phyloP scores from a whole-genome alignment of 2,797 vertebrate species.

The Champsocephalus esox region DNA sequence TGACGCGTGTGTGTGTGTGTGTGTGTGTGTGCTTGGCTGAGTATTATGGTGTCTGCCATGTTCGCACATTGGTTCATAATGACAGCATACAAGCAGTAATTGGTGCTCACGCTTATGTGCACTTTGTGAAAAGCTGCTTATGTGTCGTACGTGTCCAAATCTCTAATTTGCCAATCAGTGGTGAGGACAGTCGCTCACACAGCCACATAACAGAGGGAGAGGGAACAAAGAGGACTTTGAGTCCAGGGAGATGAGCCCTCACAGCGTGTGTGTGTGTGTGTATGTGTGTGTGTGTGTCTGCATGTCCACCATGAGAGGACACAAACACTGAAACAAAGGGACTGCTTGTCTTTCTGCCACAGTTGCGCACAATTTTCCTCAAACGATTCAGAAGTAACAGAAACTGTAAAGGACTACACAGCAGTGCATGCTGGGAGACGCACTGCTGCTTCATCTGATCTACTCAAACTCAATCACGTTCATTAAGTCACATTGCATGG shows the following conservation, averaged over 20 bases:
- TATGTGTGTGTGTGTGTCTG: conserved; percentile 13
- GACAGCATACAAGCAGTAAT: conserved; percentile 14
- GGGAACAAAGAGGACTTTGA: conserved; percentile 83
- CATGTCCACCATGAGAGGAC: conserved; percentile 43
- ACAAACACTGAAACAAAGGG: conserved; percentile 67
- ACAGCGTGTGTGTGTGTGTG: conserved; percentile 19
- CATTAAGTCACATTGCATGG: background rate
- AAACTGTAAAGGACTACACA: conserved; percentile 7
- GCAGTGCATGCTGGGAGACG: background rate
- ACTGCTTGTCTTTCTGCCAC: conserved; percentile 57
- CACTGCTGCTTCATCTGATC: background rate
- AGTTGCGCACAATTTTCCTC: conserved; percentile 30
- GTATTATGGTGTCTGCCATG: background rate
- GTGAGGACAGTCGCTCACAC: conserved; percentile 50
- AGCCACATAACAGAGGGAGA: conserved; percentile 40
- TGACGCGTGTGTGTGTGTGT: no score
- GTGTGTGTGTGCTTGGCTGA: background rate
- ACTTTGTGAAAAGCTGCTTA: conserved; percentile 13
- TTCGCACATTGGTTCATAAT: background rate
- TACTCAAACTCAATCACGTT: background rate
- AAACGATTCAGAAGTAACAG: conserved; percentile 24
- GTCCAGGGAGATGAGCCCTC: conserved; percentile 30
- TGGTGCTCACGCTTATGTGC: conserved; percentile 10
- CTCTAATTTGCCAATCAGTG: conserved; percentile 42
- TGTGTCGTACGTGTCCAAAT: conserved; percentile 16